Conservation (phyloP, 2,113 vertebrate species). For the Indri indri region DNA sequence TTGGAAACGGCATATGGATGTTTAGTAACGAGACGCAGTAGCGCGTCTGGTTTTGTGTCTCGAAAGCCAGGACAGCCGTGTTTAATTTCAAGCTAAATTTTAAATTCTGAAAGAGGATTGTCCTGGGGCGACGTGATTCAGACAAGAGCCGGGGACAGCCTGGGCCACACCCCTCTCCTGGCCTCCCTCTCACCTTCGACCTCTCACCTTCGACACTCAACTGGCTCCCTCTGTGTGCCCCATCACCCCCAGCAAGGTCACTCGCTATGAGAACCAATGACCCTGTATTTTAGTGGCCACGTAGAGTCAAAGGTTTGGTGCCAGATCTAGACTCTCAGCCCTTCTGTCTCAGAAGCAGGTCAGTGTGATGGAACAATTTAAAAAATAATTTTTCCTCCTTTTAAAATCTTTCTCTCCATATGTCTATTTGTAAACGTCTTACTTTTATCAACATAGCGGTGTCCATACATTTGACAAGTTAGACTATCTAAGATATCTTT, state of each 20-base stretch:
- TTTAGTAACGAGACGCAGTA: rapidly evolving
- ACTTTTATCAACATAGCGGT: rapidly evolving
- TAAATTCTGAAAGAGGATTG: too few species aligned
- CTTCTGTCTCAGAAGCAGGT: background rate
- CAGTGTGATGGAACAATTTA: rapidly evolving
- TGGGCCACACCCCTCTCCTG: background rate
- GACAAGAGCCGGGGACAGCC: background rate
- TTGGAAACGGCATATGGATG: rapidly evolving
- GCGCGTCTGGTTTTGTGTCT: background rate
- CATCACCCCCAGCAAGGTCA: rapidly evolving
- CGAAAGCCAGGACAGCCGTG: background rate
- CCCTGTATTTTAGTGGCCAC: rapidly evolving
- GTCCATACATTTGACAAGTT: background rate
- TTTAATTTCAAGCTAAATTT: background rate
- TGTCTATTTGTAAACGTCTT: background rate
- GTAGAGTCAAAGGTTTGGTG: rapidly evolving
- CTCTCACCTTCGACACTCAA: rapidly evolving
- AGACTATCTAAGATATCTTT: background rate
- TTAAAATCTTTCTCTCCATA: rapidly evolving
- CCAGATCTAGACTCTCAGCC: background rate
- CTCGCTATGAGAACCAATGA: background rate
- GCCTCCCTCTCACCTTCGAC: background rate
- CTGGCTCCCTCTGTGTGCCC: background rate
- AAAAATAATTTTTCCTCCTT: background rate
- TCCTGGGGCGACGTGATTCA: rapidly evolving